Conservation (phyloP, 2,797 vertebrate species). For the Syngnathus acus region DNA sequence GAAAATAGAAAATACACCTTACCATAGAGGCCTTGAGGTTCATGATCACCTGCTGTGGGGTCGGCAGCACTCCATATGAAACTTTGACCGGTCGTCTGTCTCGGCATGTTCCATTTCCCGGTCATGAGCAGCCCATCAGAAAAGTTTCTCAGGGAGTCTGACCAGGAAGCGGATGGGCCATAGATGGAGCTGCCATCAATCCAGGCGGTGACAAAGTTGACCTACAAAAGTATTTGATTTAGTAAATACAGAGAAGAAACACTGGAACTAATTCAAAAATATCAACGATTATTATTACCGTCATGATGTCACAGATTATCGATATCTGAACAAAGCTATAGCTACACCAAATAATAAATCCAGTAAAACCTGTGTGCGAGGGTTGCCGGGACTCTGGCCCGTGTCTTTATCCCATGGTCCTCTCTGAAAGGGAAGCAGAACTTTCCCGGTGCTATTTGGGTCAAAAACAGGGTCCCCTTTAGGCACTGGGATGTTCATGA, state of each 20-base stretch:
- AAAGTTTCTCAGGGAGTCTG: constrained; percentile 84
- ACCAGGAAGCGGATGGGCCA: constrained; percentile 84
- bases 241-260: too few species aligned
- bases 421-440: constrained; percentile 84
- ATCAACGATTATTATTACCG: too few species aligned
- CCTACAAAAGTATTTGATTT: constrained; percentile 53
- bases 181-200: constrained; percentile 97
- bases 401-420: constrained; percentile 78
- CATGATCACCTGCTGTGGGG: constrained; percentile 71
- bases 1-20: constrained; percentile 28
- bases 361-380: constrained; percentile 76
- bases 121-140: constrained; percentile 70
- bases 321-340: too few species aligned
- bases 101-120: constrained; percentile 67
- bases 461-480: constrained; percentile 79
- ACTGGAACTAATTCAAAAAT: too few species aligned
- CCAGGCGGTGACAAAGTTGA: constrained; percentile 86
- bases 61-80: constrained; percentile 85
- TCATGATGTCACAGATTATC: too few species aligned
- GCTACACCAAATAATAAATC: neutral
- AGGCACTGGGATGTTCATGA: constrained; percentile 82
- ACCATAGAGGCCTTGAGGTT: constrained; percentile 75
- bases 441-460: constrained; percentile 54
- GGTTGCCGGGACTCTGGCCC: constrained; percentile 86
- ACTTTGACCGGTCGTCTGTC: constrained; percentile 31